These are phyloP conservation scores for Acanthurus lineatus DNA, from an alignment of 2,797 vertebrate species.

Conservation along the genomic window DNA sequence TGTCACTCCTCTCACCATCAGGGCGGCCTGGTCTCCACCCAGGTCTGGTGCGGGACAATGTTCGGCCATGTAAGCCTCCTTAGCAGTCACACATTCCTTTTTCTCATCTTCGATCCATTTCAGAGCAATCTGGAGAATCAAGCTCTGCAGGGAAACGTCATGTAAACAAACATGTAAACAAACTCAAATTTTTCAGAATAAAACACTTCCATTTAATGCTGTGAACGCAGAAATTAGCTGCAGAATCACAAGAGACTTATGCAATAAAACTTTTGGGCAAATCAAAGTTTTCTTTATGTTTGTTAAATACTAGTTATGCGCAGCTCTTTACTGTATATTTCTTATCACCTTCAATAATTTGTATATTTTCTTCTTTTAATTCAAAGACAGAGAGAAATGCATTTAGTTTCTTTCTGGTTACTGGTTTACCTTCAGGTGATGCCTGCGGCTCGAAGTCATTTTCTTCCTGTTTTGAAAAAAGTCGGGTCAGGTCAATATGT, in stretches of 20 bases:
- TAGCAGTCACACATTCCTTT: slow-evolving; percentile 50
- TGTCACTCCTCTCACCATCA: slow-evolving; percentile 72
- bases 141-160: slow-evolving; percentile 80
- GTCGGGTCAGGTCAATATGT: neutral
- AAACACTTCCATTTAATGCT: neutral
- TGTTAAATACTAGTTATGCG: too few species aligned
- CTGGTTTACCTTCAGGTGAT: slow-evolving; percentile 88
- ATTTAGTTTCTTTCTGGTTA: slow-evolving; percentile 85
- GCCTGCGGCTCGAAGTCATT: slow-evolving; percentile 90
- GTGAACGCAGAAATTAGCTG: neutral
- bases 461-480: slow-evolving; percentile 80
- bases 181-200: neutral
- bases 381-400: too few species aligned
- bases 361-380: too few species aligned
- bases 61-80: slow-evolving; percentile 71
- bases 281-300: too few species aligned
- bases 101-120: slow-evolving; percentile 69
- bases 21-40: slow-evolving; percentile 68
- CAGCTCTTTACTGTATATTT: too few species aligned
- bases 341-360: too few species aligned
- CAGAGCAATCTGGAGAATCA: slow-evolving; percentile 80
- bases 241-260: too few species aligned
- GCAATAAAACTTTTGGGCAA: too few species aligned
- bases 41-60: slow-evolving; percentile 36
- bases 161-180: neutral